A percentile compares a stretch with the other conserved stretches of the same genome.
phyloP scores from a whole-genome alignment of 2,113 vertebrate species.

The Tragelaphus strepsiceros region DNA sequence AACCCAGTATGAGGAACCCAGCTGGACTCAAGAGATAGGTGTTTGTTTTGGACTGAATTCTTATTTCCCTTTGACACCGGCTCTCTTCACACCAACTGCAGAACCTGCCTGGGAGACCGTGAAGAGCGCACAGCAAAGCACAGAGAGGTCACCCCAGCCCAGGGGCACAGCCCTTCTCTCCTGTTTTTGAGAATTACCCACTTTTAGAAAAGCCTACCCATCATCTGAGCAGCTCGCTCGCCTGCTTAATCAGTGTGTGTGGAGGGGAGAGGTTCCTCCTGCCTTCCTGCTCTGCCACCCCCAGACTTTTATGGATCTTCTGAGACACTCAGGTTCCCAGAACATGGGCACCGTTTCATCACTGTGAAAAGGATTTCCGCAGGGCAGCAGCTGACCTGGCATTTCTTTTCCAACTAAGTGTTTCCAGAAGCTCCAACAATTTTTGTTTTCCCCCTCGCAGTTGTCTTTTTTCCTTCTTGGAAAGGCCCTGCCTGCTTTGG shows the following conservation, averaged over 20 bases:
- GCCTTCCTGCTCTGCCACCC: not conserved
- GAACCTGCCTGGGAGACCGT: not conserved
- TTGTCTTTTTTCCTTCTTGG: not conserved
- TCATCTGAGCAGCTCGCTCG: not conserved
- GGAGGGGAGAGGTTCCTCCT: too few species aligned
- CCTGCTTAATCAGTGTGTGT: not conserved
- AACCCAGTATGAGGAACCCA: not conserved
- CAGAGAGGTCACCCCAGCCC: not conserved
- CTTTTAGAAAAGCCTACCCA: not conserved
- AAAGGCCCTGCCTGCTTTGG: not conserved
- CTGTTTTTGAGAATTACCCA: not conserved
- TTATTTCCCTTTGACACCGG: constrained; percentile 11
- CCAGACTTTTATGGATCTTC: not conserved
- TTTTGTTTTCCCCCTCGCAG: not conserved
- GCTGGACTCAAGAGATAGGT: not conserved
- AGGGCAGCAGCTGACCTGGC: not conserved
- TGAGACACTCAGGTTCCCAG: not conserved
- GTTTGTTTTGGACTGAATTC: not conserved
- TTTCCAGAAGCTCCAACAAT: not conserved
- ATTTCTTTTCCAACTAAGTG: not conserved
- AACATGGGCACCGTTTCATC: not conserved
- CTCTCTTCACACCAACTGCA: not conserved
- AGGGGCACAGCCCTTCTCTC: not conserved
- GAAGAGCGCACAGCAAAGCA: not conserved
- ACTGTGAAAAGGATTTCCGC: not conserved